These are phyloP conservation scores for Hydrolagus colliei DNA, from an alignment of 2,797 vertebrate species.

Conservation along the genomic window DNA sequence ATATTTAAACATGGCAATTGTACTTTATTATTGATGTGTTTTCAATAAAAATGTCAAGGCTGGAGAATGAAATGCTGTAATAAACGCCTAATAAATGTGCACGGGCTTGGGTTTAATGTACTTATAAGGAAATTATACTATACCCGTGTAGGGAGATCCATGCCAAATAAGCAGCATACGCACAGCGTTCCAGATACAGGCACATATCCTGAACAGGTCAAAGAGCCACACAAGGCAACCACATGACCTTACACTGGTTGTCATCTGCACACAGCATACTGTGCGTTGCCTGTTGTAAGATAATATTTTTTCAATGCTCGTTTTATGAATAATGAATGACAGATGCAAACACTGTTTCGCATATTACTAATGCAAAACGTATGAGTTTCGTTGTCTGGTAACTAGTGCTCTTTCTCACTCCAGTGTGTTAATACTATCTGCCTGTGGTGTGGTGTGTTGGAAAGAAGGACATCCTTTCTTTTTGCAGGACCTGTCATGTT, in stretches of 20 bases:
- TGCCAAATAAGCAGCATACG: neutral
- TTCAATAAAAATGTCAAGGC: neutral
- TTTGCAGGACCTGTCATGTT: no score
- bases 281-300: neutral
- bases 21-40: neutral
- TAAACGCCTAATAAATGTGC: neutral
- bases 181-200: neutral
- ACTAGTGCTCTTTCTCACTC: neutral
- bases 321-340: neutral
- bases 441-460: no score
- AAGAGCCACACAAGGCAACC: neutral
- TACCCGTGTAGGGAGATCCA: neutral
- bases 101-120: neutral
- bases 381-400: neutral
- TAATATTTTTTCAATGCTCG: neutral
- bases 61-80: slow-evolving; percentile 1
- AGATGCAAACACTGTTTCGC: neutral
- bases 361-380: neutral
- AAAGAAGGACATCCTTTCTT: no score
- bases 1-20: neutral
- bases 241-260: no score
- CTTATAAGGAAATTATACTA: neutral
- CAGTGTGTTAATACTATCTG: no score
- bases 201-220: neutral
- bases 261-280: neutral